A percentile compares a stretch with the other conserved stretches of the same genome.
phyloP scores from a whole-genome alignment of 1,140 invertebrate species.

The Agrypnia vestita region DNA sequence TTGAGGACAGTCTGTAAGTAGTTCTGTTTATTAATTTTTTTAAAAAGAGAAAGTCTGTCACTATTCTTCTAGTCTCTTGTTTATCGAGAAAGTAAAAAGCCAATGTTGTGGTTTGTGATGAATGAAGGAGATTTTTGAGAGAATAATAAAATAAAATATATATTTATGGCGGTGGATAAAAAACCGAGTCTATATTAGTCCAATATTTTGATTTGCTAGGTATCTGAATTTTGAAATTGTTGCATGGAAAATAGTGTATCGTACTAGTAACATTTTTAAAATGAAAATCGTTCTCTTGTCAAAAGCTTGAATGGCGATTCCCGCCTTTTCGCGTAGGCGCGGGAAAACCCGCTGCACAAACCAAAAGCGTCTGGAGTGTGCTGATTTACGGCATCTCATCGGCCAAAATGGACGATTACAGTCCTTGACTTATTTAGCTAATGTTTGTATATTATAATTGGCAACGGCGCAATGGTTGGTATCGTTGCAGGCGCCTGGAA shows the following conservation, averaged over 20 bases:
- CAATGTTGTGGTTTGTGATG: too few species aligned
- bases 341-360: constrained; percentile 32
- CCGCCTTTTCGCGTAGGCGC: constrained; percentile 35
- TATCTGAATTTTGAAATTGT: not conserved
- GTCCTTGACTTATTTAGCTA: constrained; percentile 46
- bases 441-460: constrained; percentile 41
- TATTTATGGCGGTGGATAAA: too few species aligned
- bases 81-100: too few species aligned
- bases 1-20: too few species aligned
- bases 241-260: too few species aligned
- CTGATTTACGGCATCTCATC: constrained; percentile 22
- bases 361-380: constrained; percentile 2
- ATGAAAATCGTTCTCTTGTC: not conserved
- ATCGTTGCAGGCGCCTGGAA: constrained; percentile 30
- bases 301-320: constrained; percentile 41
- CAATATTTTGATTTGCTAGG: too few species aligned
- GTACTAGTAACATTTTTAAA: not conserved
- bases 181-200: too few species aligned
- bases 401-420: constrained; percentile 34
- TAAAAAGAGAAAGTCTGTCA: too few species aligned
- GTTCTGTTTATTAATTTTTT: too few species aligned
- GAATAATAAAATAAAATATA: too few species aligned
- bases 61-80: too few species aligned
- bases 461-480: constrained; percentile 33
- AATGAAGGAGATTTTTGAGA: too few species aligned